Conservation (phyloP, 2,888 invertebrate genomes). For the Drosophila recens region DNA sequence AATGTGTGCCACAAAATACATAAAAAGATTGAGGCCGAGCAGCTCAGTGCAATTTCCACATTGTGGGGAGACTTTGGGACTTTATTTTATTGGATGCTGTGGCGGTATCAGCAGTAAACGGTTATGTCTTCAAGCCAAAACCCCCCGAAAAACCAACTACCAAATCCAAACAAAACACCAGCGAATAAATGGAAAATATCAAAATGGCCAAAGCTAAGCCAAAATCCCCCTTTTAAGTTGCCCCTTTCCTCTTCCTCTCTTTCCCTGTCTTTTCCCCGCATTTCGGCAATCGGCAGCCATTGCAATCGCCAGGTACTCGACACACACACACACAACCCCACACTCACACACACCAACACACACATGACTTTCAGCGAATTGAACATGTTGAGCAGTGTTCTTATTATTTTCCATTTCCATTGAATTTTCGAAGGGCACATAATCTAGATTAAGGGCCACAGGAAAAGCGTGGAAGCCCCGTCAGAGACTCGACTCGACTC, state of each 20-base stretch:
- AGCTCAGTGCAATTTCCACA: slow-evolving; percentile 7
- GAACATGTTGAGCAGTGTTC: slow-evolving; percentile 58
- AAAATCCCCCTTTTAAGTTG: slow-evolving; percentile 32
- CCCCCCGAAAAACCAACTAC: slow-evolving; percentile 44
- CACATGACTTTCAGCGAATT: slow-evolving; percentile 45
- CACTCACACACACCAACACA: slow-evolving; percentile 9
- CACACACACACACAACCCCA: slow-evolving; percentile 21
- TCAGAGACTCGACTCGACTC: slow-evolving; percentile 19
- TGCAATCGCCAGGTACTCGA: slow-evolving; percentile 57
- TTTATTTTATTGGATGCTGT: slow-evolving; percentile 61
- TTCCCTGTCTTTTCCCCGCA: not conserved
- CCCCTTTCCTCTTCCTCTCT: not conserved
- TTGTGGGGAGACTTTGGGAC: slow-evolving; percentile 14
- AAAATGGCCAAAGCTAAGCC: slow-evolving; percentile 64
- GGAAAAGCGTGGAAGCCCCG: slow-evolving; percentile 29
- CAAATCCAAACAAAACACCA: slow-evolving; percentile 63
- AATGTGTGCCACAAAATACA: slow-evolving; percentile 46
- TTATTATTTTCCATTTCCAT: slow-evolving; percentile 69
- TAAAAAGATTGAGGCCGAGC: slow-evolving; percentile 27
- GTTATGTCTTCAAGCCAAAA: slow-evolving; percentile 62
- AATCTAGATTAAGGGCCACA: slow-evolving; percentile 68
- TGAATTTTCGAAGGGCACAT: slow-evolving; percentile 62
- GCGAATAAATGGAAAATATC: slow-evolving; percentile 69
- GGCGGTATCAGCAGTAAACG: slow-evolving; percentile 68
- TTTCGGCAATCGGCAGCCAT: slow-evolving; percentile 15